Conservation (phyloP, 2,113 vertebrate species). For the Antigone vipio region DNA sequence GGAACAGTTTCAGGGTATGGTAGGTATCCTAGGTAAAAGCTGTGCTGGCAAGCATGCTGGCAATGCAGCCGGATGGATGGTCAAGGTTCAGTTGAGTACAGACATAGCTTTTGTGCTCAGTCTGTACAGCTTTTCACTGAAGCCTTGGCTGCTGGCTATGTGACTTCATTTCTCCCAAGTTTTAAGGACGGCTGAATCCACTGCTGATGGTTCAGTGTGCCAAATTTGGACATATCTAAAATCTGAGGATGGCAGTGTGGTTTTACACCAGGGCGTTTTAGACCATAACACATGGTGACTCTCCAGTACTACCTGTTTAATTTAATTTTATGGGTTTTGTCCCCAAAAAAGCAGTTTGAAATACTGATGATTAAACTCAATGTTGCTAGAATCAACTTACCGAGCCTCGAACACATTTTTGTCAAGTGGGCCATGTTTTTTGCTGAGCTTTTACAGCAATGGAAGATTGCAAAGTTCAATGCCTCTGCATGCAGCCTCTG, state of each 20-base stretch:
- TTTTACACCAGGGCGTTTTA: neutral
- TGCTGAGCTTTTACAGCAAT: neutral
- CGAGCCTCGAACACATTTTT: neutral
- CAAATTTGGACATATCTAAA: neutral
- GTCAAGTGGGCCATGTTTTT: neutral
- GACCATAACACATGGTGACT: fast-evolving
- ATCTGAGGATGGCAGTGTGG: neutral
- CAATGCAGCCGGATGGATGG: neutral
- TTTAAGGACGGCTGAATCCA: neutral
- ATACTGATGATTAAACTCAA: neutral
- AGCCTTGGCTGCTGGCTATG: neutral
- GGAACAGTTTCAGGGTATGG: neutral
- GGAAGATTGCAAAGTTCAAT: neutral
- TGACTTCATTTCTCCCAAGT: neutral
- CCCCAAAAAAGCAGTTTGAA: neutral
- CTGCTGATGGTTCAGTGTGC: neutral
- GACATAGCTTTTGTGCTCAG: neutral
- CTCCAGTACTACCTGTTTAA: neutral
- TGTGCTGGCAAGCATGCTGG: neutral
- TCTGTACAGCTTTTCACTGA: neutral
- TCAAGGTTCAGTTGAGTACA: neutral
- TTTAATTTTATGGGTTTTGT: neutral
- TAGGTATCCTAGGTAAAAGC: neutral
- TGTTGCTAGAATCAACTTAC: neutral
- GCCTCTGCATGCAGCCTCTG: neutral